Evolutionary conservation across 2,797 vertebrate genomes (phyloP).

Genomic region (Oryzias dopingdopingensis): DNA sequence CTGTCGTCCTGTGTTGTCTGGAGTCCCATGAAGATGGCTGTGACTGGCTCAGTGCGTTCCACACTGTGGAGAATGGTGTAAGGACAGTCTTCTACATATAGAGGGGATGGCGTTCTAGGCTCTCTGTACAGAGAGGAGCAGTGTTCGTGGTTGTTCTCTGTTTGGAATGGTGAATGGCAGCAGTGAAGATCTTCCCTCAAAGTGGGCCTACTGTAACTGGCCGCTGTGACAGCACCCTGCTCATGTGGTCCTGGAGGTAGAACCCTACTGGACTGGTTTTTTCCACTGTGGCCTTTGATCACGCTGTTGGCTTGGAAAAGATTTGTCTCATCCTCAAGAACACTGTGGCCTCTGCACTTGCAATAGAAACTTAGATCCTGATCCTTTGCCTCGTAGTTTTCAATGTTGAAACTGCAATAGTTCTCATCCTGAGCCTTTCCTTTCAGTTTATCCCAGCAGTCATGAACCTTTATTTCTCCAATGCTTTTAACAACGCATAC

Average conservation of each 20-base stretch:
- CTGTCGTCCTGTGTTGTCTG: conserved; percentile 75
- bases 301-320: not conserved
- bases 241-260: conserved; percentile 22
- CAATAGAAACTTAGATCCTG: not conserved
- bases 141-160: conserved; percentile 26
- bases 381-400: not conserved
- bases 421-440: not conserved
- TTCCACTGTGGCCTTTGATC: not conserved
- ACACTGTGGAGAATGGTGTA: conserved; percentile 77
- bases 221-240: conserved; percentile 23
- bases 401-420: not conserved
- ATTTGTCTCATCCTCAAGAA: not conserved
- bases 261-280: conserved; percentile 12
- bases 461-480: not conserved
- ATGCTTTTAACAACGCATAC: not conserved
- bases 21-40: conserved; percentile 92
- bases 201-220: conserved; percentile 38
- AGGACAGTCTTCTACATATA: conserved; percentile 64
- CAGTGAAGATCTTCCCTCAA: conserved; percentile 24
- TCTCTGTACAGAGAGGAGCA: conserved; percentile 27
- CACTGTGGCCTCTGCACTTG: conserved; percentile 5
- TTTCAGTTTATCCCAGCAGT: not conserved
- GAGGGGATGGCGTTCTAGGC: conserved; percentile 46
- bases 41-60: conserved; percentile 82
- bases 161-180: conserved; percentile 15